These are phyloP conservation scores for Caenorhabditis angaria DNA, from an alignment of 2,888 invertebrate genomes.

Conservation along the genomic window DNA sequence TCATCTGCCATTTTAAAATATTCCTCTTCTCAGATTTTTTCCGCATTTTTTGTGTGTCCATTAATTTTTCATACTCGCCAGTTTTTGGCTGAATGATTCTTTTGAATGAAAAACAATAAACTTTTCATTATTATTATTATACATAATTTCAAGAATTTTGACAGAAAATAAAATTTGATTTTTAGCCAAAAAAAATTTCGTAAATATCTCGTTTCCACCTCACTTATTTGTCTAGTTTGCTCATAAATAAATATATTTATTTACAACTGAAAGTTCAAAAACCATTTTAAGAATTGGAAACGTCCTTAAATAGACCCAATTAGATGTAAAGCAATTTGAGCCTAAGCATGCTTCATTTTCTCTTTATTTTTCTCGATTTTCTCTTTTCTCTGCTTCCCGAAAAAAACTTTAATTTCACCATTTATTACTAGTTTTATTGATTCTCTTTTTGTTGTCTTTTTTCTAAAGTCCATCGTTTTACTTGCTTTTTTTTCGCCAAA, in stretches of 20 bases:
- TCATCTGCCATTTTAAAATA: no score
- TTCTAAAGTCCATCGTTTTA: not conserved
- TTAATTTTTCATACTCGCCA: not conserved
- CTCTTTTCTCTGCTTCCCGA: not conserved
- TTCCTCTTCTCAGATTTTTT: no score
- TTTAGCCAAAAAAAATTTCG: no score
- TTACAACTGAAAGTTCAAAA: no score
- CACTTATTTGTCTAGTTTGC: no score
- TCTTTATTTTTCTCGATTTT: not conserved
- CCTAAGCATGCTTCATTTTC: not conserved
- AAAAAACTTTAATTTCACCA: not conserved
- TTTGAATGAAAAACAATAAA: not conserved
- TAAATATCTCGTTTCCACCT: no score
- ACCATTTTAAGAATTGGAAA: no score
- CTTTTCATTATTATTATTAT: not conserved
- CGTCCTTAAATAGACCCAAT: not conserved
- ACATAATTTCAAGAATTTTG: not conserved
- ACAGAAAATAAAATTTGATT: no score
- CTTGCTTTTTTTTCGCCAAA: not conserved
- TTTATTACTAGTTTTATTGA: no score
- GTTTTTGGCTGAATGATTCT: not conserved
- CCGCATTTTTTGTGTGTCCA: slow-evolving; percentile 20
- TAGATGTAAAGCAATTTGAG: not conserved
- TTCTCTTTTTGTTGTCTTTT: not conserved
- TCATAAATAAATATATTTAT: no score